Percentiles rank a stretch among this genome's conserved stretches.
Conservation (phyloP, 1,140 invertebrate genomes). For the Orchesella cincta region DNA sequence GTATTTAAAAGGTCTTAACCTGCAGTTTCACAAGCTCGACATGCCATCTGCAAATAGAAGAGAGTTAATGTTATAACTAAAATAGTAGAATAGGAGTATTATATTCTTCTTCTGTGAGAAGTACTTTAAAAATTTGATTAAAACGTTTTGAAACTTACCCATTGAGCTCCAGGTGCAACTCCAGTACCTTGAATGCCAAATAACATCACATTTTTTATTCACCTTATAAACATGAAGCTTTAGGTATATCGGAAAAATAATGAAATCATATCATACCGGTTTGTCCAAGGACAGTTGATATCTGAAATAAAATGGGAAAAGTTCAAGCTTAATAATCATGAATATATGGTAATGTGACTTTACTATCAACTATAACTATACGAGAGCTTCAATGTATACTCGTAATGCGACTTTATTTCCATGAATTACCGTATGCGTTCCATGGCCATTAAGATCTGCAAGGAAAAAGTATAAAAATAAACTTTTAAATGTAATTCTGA, state of each 20-base stretch:
- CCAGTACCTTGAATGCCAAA: not conserved
- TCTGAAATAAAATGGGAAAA: not conserved
- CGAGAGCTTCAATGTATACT: too few relatives aligned
- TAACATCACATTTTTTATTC: too few relatives aligned
- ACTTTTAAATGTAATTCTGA: not conserved
- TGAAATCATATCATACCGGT: not conserved
- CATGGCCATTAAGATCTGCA: slow-evolving; percentile 3
- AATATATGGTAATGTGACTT: not conserved
- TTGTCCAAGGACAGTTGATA: not conserved
- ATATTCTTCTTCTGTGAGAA: not conserved
- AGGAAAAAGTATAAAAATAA: not conserved
- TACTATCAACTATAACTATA: too few relatives aligned
- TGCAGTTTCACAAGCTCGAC: slow-evolving; percentile 8
- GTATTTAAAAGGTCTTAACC: not conserved
- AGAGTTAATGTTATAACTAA: not conserved
- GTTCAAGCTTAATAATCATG: not conserved
- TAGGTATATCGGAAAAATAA: too few relatives aligned
- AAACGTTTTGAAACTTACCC: not conserved
- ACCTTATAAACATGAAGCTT: too few relatives aligned
- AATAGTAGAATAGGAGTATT: not conserved
- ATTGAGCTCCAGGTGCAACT: slow-evolving; percentile 1
- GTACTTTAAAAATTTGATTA: not conserved
- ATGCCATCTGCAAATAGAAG: slow-evolving; percentile 1
- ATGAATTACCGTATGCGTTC: slow-evolving; percentile 7
- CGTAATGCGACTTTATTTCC: too few relatives aligned